Conservation (phyloP, 2,888 invertebrate genomes). For the Drosophila mulleri region DNA sequence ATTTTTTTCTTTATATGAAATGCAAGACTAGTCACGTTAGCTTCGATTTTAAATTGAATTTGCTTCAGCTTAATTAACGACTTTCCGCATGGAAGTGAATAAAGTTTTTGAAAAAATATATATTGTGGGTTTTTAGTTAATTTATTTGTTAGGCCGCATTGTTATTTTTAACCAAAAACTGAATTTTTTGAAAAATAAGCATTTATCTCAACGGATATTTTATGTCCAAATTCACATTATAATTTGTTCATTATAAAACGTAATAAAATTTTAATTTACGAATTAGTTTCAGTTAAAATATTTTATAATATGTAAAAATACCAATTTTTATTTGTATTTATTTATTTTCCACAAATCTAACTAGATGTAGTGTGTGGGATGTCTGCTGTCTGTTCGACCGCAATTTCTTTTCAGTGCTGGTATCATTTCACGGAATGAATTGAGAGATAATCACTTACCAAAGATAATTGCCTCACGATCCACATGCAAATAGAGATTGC, state of each 20-base stretch:
- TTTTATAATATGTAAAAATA: not conserved
- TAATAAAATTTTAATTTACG: too few relatives aligned
- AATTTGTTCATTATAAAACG: not conserved
- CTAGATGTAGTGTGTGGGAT: not conserved
- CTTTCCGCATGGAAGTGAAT: slow-evolving; percentile 23
- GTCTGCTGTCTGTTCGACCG: not conserved
- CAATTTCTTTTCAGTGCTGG: not conserved
- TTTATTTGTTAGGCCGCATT: not conserved
- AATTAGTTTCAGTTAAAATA: not conserved
- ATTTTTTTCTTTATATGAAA: not conserved
- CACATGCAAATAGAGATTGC: slow-evolving; percentile 84
- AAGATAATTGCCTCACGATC: slow-evolving; percentile 84
- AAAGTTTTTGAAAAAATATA: not conserved
- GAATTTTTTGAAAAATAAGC: not conserved
- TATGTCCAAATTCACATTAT: not conserved
- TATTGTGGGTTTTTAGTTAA: not conserved
- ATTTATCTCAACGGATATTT: not conserved
- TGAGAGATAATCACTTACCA: slow-evolving; percentile 72
- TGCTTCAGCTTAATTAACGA: slow-evolving; percentile 4
- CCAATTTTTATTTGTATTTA: too few relatives aligned
- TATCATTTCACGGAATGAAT: not conserved
- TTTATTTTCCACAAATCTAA: too few relatives aligned
- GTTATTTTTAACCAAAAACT: not conserved
- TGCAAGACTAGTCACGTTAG: not conserved
- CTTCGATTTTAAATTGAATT: not conserved